These are phyloP conservation scores for Psilopogon haemacephalus DNA, from an alignment of 2,113 vertebrate genomes.

Conservation along the genomic window DNA sequence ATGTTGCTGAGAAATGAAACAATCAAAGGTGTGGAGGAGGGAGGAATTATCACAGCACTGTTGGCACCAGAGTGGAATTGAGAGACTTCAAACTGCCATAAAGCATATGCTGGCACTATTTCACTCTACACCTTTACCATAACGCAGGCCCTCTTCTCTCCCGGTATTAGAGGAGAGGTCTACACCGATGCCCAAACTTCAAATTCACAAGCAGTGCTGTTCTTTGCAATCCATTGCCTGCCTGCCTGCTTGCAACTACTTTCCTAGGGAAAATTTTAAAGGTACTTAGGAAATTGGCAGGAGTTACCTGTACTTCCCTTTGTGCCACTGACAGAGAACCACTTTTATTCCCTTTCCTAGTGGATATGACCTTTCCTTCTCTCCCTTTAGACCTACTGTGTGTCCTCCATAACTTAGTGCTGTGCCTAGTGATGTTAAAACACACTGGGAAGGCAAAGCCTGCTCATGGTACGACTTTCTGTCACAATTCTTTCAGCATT, in stretches of 20 bases:
- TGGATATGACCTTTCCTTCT: not conserved
- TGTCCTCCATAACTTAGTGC: not conserved
- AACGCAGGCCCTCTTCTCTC: not conserved
- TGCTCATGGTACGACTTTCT: not conserved
- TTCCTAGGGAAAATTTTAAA: not conserved
- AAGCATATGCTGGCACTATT: not conserved
- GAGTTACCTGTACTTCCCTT: not conserved
- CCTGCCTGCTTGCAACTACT: not conserved
- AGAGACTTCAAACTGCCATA: not conserved
- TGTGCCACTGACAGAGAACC: not conserved
- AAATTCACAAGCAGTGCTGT: not conserved
- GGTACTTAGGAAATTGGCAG: not conserved
- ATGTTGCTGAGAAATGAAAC: not conserved
- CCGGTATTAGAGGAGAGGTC: not conserved
- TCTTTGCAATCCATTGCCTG: not conserved
- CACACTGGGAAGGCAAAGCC: not conserved
- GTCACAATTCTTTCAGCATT: not conserved
- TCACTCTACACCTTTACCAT: not conserved
- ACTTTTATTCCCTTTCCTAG: not conserved
- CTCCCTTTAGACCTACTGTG: not conserved
- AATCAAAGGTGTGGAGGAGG: constrained; percentile 6
- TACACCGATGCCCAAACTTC: rapidly evolving
- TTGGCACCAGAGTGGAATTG: not conserved
- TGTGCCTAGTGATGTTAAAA: not conserved
- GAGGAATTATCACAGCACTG: not conserved